Percentiles rank a stretch among this genome's conserved stretches.
Evolutionary conservation across 2,113 vertebrate species (phyloP).

Genomic region (Chloroceryle aenea): DNA sequence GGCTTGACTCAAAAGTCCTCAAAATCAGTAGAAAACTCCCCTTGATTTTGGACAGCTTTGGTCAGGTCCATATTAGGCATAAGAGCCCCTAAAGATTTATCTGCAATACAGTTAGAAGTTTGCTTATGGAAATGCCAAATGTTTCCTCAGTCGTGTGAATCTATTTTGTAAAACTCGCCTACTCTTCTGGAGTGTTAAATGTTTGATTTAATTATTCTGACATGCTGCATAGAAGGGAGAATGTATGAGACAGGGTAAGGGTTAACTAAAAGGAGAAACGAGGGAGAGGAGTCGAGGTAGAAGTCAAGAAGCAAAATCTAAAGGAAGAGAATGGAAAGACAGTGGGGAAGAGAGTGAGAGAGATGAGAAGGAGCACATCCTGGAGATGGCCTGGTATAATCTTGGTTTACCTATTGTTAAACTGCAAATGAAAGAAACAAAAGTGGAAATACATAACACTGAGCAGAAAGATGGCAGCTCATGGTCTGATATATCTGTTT

Average conservation of each 20-base stretch:
- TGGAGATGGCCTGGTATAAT: neutral
- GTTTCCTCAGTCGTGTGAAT: neutral
- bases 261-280: neutral
- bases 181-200: neutral
- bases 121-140: neutral
- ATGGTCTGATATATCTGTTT: fast-evolving
- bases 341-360: neutral
- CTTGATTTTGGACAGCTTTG: neutral
- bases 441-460: neutral
- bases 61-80: neutral
- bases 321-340: neutral
- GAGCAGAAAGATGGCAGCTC: neutral
- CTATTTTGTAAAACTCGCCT: neutral
- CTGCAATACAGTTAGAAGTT: neutral
- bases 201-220: neutral
- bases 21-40: neutral
- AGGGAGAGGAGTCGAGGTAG: neutral
- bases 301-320: neutral
- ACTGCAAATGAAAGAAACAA: neutral
- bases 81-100: neutral
- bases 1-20: neutral
- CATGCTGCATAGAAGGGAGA: neutral
- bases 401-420: neutral
- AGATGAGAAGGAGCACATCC: neutral
- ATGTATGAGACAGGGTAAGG: neutral